These are phyloP conservation scores for Chlorodrepanis virens DNA, from an alignment of 2,113 vertebrate genomes.

Conservation along the genomic window DNA sequence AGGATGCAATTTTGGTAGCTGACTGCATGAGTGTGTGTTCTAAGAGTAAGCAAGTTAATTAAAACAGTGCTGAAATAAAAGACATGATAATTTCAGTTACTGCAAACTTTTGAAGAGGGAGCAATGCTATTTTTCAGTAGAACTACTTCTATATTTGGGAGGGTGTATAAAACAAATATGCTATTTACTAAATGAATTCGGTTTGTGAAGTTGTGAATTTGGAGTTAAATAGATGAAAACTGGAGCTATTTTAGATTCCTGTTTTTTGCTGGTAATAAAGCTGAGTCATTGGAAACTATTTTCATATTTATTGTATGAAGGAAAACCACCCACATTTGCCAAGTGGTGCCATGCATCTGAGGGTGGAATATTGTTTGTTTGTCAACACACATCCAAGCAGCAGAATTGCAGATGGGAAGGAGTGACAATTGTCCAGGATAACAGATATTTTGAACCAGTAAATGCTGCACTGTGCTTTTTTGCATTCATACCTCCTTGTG, in stretches of 20 bases:
- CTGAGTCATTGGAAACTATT: background rate
- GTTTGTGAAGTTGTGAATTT: background rate
- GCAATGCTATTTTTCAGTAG: background rate
- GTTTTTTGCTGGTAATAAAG: background rate
- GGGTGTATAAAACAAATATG: background rate
- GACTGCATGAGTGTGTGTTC: background rate
- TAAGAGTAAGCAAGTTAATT: background rate
- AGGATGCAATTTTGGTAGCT: background rate
- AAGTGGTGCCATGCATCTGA: background rate
- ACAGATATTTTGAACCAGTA: background rate
- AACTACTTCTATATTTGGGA: background rate
- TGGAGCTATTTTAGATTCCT: background rate
- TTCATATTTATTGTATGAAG: background rate
- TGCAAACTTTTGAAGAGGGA: background rate
- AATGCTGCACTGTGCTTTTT: background rate
- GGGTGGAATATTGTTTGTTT: conserved; percentile 11
- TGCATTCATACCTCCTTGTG: background rate
- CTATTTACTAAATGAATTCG: background rate
- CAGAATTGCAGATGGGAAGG: background rate
- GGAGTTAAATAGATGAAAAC: background rate
- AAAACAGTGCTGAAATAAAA: background rate
- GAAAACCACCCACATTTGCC: background rate
- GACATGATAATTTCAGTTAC: background rate
- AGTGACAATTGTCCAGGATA: background rate
- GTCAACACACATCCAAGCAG: background rate